Evolutionary conservation across 2,797 vertebrate species (phyloP).

Genomic region (Catamblyrhynchus diadema): DNA sequence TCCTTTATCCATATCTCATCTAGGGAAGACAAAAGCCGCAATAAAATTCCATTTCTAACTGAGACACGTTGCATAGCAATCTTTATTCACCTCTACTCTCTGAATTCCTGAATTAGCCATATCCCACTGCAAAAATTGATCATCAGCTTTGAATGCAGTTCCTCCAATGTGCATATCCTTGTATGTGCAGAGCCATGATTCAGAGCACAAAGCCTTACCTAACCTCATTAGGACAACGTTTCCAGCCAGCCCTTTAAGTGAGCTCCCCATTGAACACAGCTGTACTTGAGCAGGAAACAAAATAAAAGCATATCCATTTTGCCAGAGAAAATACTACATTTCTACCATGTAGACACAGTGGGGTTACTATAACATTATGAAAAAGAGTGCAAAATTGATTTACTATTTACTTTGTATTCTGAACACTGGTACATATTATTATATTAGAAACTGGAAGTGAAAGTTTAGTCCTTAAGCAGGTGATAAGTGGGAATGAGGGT

Average conservation of each 20-base stretch:
- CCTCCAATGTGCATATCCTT: neutral
- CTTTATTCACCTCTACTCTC: neutral
- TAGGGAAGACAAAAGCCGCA: neutral
- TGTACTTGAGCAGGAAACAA: neutral
- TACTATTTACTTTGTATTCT: neutral
- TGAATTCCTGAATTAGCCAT: neutral
- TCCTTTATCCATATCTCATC: neutral
- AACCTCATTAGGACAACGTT: neutral
- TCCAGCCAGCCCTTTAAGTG: neutral
- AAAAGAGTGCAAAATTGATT: neutral
- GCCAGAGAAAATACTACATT: neutral
- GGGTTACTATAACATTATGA: neutral
- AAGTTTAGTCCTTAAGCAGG: neutral
- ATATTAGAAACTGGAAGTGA: neutral
- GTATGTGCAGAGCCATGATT: rapidly evolving
- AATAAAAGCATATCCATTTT: neutral
- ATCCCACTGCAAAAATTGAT: neutral
- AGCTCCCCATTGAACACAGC: neutral
- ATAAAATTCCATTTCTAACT: neutral
- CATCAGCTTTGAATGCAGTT: neutral
- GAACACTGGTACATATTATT: neutral
- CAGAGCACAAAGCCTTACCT: neutral
- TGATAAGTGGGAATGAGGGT: neutral
- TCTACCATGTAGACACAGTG: neutral
- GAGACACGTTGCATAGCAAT: neutral